These are phyloP conservation scores for Meandrusa payeni DNA, from an alignment of 2,888 invertebrate species.

Conservation along the genomic window DNA sequence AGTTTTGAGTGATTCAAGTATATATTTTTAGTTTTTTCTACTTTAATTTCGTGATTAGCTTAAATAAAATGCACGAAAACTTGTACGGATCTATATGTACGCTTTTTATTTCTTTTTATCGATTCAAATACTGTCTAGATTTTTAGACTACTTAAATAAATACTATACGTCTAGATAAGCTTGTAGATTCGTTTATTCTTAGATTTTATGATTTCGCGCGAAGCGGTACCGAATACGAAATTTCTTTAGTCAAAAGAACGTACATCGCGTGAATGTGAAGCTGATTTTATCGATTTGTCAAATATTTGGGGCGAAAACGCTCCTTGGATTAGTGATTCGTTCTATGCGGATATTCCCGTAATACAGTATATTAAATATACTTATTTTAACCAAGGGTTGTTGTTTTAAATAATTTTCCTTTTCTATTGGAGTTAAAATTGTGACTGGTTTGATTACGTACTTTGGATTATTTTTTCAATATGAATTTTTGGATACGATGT, in stretches of 20 bases:
- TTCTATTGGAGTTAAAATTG: too few species aligned
- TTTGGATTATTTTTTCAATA: too few species aligned
- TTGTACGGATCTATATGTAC: too few species aligned
- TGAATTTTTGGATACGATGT: too few species aligned
- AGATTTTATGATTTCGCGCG: background rate
- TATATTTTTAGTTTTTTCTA: background rate
- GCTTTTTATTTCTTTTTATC: too few species aligned
- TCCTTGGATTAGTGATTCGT: slow-evolving; percentile 24
- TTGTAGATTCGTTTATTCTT: too few species aligned
- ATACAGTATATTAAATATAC: too few species aligned
- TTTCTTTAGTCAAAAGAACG: slow-evolving; percentile 19
- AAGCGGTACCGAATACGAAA: slow-evolving; percentile 11
- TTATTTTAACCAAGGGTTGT: background rate
- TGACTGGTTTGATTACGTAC: too few species aligned
- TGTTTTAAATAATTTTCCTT: too few species aligned
- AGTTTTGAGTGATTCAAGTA: background rate
- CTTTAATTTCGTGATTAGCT: background rate
- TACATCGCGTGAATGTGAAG: slow-evolving; percentile 28
- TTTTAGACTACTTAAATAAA: too few species aligned
- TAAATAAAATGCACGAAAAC: background rate
- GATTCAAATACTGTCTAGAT: too few species aligned
- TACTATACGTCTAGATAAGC: too few species aligned
- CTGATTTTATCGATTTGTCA: slow-evolving; percentile 37
- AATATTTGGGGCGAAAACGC: slow-evolving; percentile 30
- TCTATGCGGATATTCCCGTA: background rate